Percentiles rank a stretch among this genome's conserved stretches.
Conservation (phyloP, 2,113 vertebrate genomes). For the Tetrao urogallus region DNA sequence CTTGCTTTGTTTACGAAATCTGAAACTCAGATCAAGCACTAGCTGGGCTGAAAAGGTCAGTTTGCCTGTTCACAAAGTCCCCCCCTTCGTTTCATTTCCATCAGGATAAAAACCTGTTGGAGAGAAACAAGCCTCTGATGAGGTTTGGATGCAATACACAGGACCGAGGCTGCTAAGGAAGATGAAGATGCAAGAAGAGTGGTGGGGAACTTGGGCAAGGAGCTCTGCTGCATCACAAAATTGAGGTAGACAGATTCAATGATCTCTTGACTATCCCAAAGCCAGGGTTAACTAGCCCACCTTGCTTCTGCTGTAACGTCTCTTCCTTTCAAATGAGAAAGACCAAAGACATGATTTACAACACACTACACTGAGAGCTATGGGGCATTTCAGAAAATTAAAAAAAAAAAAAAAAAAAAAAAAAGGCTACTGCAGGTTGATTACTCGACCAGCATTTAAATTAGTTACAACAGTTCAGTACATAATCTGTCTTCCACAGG, state of each 20-base stretch:
- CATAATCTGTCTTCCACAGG: neutral
- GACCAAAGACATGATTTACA: neutral
- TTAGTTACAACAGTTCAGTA: neutral
- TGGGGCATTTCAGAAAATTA: neutral
- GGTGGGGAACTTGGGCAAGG: neutral
- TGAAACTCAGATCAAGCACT: conserved; percentile 28
- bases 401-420: neutral
- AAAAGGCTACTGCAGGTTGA: neutral
- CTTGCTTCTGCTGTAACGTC: neutral
- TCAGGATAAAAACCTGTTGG: neutral
- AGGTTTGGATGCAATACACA: neutral
- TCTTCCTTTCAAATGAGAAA: neutral
- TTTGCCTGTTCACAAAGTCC: neutral
- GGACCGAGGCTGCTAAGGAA: neutral
- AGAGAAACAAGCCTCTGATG: neutral
- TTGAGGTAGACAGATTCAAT: neutral
- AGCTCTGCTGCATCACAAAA: neutral
- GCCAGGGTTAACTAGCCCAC: neutral
- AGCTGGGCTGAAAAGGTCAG: conserved; percentile 57
- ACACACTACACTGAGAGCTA: neutral
- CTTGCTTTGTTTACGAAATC: conserved; percentile 39
- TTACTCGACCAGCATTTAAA: neutral
- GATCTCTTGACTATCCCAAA: neutral
- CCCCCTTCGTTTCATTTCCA: neutral
- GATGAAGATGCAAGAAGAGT: neutral